phyloP scores from a whole-genome alignment of 2,888 invertebrate genomes.

The Drosophila histrio region DNA sequence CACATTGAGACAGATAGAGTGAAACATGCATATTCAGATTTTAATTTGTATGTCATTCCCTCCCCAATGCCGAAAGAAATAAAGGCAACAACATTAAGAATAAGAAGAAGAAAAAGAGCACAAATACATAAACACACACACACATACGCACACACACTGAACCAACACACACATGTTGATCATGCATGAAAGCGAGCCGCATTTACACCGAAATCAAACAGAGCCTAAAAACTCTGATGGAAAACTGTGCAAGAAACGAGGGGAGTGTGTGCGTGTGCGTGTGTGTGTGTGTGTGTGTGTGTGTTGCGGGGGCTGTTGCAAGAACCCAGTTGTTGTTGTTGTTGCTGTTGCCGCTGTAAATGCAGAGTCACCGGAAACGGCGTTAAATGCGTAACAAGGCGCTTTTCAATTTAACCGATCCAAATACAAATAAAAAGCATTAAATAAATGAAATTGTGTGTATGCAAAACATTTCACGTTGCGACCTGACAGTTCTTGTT shows the following conservation, averaged over 20 bases:
- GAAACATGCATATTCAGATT: constrained; percentile 63
- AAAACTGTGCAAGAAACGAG: constrained; percentile 3
- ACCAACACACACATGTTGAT: constrained; percentile 75
- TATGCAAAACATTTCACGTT: constrained; percentile 69
- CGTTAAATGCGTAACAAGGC: constrained; percentile 79
- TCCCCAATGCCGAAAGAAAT: constrained; percentile 39
- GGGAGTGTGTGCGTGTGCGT: neutral
- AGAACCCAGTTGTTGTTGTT: constrained; percentile 12
- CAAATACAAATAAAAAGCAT: constrained; percentile 68
- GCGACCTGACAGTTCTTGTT: constrained; percentile 48
- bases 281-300: neutral
- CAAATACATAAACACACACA: constrained; percentile 20
- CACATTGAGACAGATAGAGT: constrained; percentile 5
- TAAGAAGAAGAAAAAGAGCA: constrained; percentile 5
- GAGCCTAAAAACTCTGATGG: constrained; percentile 30
- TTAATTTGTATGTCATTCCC: constrained; percentile 45
- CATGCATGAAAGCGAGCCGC: constrained; percentile 68
- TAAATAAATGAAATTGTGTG: constrained; percentile 76
- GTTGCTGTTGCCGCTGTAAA: neutral
- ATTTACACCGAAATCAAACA: constrained; percentile 39
- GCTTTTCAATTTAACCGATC: constrained; percentile 73
- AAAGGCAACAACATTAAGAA: constrained; percentile 9
- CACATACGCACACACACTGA: constrained; percentile 6
- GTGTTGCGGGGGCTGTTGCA: constrained; percentile 18
- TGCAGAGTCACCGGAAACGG: constrained; percentile 62